Percentiles rank a stretch among this genome's conserved stretches.
These are phyloP conservation scores for Halichoeres trimaculatus DNA, from an alignment of 2,113 vertebrate genomes.

Conservation along the genomic window DNA sequence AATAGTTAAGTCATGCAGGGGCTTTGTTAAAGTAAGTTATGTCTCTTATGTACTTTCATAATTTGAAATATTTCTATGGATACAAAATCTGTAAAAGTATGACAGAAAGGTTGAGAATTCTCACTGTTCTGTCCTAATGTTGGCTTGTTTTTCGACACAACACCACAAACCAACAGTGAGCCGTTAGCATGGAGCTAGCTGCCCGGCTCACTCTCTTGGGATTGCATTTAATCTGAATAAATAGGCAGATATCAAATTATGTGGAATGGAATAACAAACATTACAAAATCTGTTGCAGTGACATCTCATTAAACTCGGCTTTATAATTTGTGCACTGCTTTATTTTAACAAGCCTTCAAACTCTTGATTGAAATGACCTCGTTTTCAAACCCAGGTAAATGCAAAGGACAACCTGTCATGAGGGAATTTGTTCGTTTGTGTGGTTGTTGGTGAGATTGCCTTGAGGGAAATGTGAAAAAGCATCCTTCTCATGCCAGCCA, in stretches of 20 bases:
- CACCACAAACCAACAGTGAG: too few species aligned
- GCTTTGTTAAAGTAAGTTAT: too few species aligned
- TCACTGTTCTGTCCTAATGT: not conserved
- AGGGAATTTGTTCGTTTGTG: slow-evolving; percentile 12
- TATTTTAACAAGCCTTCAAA: not conserved
- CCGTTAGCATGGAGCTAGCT: too few species aligned
- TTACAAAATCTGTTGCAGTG: not conserved
- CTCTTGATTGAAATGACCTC: not conserved
- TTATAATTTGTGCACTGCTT: too few species aligned
- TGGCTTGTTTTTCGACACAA: too few species aligned
- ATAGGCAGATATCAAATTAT: not conserved
- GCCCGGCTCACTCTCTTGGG: too few species aligned
- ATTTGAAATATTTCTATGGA: too few species aligned
- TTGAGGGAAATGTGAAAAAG: slow-evolving; percentile 27
- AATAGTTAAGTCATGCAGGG: too few species aligned
- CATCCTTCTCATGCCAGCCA: not conserved
- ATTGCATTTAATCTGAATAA: not conserved
- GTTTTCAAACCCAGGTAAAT: not conserved
- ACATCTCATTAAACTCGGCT: not conserved
- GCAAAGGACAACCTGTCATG: slow-evolving; percentile 6
- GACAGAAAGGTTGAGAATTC: not conserved
- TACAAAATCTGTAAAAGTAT: too few species aligned
- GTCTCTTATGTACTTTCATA: too few species aligned
- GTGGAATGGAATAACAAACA: not conserved
- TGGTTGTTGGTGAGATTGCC: slow-evolving; percentile 14